A percentile compares a stretch with the other conserved stretches of the same genome.
These are phyloP conservation scores for Drosophila pegasa DNA, from an alignment of 2,888 invertebrate species.

Conservation along the genomic window DNA sequence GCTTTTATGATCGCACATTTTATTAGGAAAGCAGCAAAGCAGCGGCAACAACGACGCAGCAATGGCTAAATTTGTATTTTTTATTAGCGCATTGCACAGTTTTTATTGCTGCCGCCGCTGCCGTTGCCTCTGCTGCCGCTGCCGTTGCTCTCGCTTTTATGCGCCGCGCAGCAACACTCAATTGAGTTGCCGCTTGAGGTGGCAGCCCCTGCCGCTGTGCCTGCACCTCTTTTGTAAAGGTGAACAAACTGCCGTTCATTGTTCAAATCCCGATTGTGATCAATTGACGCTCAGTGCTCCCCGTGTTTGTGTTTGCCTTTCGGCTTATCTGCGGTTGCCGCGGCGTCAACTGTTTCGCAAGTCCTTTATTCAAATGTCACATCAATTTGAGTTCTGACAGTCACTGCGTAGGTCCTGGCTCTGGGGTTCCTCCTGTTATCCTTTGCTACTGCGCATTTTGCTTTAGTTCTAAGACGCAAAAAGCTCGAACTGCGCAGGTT, in stretches of 20 bases:
- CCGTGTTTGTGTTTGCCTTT: conserved; percentile 21
- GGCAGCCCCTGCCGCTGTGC: conserved; percentile 23
- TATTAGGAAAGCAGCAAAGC: conserved; percentile 59
- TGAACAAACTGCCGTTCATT: conserved; percentile 61
- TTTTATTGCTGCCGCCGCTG: conserved; percentile 53
- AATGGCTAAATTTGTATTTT: conserved; percentile 66
- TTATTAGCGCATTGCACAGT: conserved; percentile 58
- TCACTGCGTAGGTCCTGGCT: conserved; percentile 25
- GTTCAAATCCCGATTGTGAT: conserved; percentile 49
- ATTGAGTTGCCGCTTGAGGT: conserved; percentile 58
- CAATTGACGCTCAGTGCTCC: conserved; percentile 45
- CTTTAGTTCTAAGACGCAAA: conserved; percentile 43
- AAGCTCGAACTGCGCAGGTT: conserved; percentile 64
- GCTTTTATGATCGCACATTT: conserved; percentile 58
- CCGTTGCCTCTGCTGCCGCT: conserved; percentile 38
- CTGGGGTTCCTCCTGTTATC: not conserved
- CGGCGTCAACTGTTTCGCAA: conserved; percentile 24
- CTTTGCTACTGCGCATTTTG: conserved; percentile 57
- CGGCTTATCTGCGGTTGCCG: conserved; percentile 68
- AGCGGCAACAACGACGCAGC: conserved; percentile 48
- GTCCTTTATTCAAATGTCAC: conserved; percentile 70
- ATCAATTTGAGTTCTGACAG: conserved; percentile 47
- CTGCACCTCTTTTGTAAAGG: conserved; percentile 36
- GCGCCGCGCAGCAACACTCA: conserved; percentile 41
- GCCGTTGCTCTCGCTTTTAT: conserved; percentile 36